These are phyloP conservation scores for Solea senegalensis DNA, from an alignment of 2,113 vertebrate genomes.

Conservation along the genomic window DNA sequence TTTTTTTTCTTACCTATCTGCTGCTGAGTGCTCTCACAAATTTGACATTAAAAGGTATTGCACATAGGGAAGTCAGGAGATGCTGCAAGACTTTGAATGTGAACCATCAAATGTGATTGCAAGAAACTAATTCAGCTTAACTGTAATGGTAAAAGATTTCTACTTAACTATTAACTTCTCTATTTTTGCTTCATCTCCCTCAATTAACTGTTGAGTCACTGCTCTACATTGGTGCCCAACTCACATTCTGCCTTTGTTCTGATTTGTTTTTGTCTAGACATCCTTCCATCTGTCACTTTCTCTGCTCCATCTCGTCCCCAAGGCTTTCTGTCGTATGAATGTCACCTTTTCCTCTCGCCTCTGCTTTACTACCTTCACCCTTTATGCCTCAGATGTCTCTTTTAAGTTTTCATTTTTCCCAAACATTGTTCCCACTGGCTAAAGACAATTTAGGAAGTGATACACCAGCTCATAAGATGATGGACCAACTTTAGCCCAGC, in stretches of 20 bases:
- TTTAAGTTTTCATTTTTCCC: slow-evolving; percentile 13
- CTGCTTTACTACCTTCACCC: slow-evolving; percentile 9
- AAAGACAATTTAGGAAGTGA: slow-evolving; percentile 49
- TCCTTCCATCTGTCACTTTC: slow-evolving; percentile 34
- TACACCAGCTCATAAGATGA: slow-evolving; percentile 40
- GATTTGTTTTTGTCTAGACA: slow-evolving; percentile 24
- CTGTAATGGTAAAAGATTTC: too few species aligned
- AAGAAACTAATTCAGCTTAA: too few species aligned
- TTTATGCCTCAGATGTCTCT: slow-evolving; percentile 14
- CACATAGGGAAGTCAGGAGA: too few species aligned
- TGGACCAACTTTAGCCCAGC: slow-evolving; percentile 18
- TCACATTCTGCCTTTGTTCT: not conserved
- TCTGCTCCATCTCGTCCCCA: not conserved
- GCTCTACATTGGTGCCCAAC: not conserved
- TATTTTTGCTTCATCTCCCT: slow-evolving; percentile 4
- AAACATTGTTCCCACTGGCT: slow-evolving; percentile 29
- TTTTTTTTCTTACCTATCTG: too few species aligned
- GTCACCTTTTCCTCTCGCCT: slow-evolving; percentile 16
- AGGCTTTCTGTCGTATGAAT: slow-evolving; percentile 24
- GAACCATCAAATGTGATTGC: too few species aligned
- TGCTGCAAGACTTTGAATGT: too few species aligned
- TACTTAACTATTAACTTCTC: too few species aligned
- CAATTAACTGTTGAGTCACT: slow-evolving; percentile 53
- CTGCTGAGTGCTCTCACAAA: too few species aligned
- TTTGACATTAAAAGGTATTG: too few species aligned